Evolutionary conservation across 2,888 invertebrate species (phyloP).

Genomic region (Podabrus alpinus): DNA sequence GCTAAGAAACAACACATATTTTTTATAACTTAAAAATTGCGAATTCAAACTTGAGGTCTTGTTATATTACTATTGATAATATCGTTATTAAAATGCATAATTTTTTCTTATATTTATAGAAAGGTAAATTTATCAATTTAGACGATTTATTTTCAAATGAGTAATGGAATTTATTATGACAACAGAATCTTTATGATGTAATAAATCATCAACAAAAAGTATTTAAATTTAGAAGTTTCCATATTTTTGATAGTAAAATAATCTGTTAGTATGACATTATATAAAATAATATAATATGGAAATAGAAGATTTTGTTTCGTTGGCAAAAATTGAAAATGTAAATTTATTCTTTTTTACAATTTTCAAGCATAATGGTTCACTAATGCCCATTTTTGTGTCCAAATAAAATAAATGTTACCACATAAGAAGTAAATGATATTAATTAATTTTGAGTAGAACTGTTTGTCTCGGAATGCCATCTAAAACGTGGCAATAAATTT

Average conservation of each 20-base stretch:
- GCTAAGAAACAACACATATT: too few relatives aligned
- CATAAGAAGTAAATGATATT: not conserved
- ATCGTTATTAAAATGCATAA: not conserved
- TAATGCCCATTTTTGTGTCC: not conserved
- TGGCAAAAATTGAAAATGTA: not conserved
- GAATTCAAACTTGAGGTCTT: too few relatives aligned
- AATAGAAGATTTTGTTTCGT: not conserved
- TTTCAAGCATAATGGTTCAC: not conserved
- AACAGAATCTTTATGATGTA: not conserved
- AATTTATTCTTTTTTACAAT: not conserved
- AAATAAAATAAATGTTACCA: not conserved
- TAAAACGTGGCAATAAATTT: not conserved
- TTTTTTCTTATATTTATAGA: not conserved
- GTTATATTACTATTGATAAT: not conserved
- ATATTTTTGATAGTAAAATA: not conserved
- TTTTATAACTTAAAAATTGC: too few relatives aligned
- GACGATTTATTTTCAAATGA: not conserved
- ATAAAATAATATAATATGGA: not conserved
- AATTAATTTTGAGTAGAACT: not conserved
- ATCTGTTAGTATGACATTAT: not conserved
- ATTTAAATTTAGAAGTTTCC: not conserved
- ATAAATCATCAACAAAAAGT: not conserved
- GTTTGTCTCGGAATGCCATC: not conserved
- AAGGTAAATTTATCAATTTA: not conserved
- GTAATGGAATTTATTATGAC: not conserved